These are phyloP conservation scores for Coelinius sp. DNA, from an alignment of 2,888 invertebrate species.

Conservation along the genomic window DNA sequence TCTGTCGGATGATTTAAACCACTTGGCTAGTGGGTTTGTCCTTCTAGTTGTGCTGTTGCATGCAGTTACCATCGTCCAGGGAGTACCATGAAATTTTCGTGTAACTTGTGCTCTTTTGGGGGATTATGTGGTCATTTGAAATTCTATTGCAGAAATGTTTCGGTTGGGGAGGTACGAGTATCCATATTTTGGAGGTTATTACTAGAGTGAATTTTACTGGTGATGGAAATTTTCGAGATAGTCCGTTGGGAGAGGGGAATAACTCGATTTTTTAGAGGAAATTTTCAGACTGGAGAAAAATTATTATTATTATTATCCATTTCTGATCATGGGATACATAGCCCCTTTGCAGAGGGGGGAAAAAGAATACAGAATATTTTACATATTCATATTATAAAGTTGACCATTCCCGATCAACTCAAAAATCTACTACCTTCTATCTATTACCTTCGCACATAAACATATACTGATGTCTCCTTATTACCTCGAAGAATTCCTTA, in stretches of 20 bases:
- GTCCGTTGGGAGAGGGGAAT: not conserved
- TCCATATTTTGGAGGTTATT: not conserved
- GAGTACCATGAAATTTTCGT: constrained; percentile 1
- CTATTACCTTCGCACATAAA: too few species aligned
- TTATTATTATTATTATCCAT: too few species aligned
- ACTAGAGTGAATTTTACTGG: not conserved
- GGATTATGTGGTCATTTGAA: not conserved
- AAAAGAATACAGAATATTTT: too few species aligned
- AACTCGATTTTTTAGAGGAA: not conserved
- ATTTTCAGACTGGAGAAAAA: too few species aligned
- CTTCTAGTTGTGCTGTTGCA: not conserved
- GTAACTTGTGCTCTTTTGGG: not conserved
- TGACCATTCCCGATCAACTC: too few species aligned
- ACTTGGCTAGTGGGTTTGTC: constrained; percentile 39
- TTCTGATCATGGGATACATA: too few species aligned
- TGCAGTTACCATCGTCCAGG: constrained; percentile 14
- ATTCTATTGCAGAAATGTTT: not conserved
- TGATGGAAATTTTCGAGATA: not conserved
- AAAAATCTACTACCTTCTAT: too few species aligned
- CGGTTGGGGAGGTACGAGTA: not conserved
- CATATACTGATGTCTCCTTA: too few species aligned
- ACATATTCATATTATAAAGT: too few species aligned
- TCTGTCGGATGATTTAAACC: constrained; percentile 50
- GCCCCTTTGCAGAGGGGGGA: too few species aligned
- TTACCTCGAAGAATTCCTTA: too few species aligned